These are phyloP conservation scores for Drosophila nigrodunni DNA, from an alignment of 1,140 invertebrate genomes.

Conservation along the genomic window DNA sequence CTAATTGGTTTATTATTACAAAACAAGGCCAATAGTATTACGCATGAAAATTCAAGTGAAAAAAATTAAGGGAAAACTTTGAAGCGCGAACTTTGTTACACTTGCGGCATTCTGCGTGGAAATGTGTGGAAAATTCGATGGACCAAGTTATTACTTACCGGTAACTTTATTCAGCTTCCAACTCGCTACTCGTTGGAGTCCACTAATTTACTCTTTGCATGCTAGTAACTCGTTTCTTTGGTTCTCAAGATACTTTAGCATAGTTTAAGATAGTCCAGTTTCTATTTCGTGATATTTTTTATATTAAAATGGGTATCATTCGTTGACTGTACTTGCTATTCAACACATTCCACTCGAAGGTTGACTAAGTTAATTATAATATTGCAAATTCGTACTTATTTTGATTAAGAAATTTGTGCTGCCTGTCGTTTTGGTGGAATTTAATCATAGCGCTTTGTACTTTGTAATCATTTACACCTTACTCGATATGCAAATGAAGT, in stretches of 20 bases:
- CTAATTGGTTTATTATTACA: constrained; percentile 22
- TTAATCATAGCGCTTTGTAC: background rate
- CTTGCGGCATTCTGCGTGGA: background rate
- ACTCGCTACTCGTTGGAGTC: background rate
- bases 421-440: too few relatives aligned
- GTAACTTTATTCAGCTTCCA: background rate
- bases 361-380: too few relatives aligned
- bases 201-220: too few relatives aligned
- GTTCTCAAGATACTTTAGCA: too few relatives aligned
- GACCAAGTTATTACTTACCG: background rate
- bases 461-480: background rate
- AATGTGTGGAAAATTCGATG: background rate
- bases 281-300: too few relatives aligned
- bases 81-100: background rate
- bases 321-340: too few relatives aligned
- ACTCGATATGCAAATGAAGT: background rate
- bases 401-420: too few relatives aligned
- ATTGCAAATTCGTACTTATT: too few relatives aligned
- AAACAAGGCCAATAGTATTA: constrained; percentile 9
- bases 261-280: too few relatives aligned
- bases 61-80: background rate
- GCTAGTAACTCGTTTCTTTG: too few relatives aligned
- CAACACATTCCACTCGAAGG: too few relatives aligned
- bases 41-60: background rate
- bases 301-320: too few relatives aligned